Percentiles rank a stretch among this genome's conserved stretches.
Evolutionary conservation across 2,113 vertebrate species (phyloP).

Genomic region (Ellobius talpinus): DNA sequence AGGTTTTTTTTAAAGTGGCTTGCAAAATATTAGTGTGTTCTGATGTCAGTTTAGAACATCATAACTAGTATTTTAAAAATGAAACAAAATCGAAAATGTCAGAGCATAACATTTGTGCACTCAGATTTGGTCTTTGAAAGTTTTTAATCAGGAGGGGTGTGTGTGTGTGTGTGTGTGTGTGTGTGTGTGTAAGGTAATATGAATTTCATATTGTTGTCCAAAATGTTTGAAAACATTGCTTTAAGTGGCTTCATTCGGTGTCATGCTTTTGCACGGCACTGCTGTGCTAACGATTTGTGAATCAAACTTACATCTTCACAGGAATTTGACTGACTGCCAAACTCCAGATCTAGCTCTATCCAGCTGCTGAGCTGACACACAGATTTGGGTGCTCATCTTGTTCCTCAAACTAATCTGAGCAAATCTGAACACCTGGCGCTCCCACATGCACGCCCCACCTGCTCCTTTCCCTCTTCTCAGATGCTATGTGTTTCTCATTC

Average conservation of each 20-base stretch:
- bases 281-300: not conserved
- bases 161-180: not conserved
- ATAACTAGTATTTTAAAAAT: not conserved
- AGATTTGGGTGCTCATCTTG: not conserved
- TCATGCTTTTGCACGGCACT: not conserved
- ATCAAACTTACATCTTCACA: not conserved
- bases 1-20: not conserved
- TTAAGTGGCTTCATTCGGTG: not conserved
- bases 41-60: not conserved
- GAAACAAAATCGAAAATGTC: not conserved
- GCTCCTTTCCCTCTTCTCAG: not conserved
- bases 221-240: not conserved
- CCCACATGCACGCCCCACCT: too few relatives aligned
- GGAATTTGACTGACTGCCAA: not conserved
- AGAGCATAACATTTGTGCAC: not conserved
- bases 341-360: not conserved
- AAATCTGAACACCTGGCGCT: not conserved
- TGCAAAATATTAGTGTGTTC: not conserved
- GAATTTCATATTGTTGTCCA: not conserved
- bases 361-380: not conserved
- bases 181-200: not conserved
- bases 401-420: not conserved
- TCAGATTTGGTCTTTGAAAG: not conserved
- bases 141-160: not conserved
- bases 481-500: not conserved